A percentile compares a stretch with the other conserved stretches of the same genome.
Conservation (phyloP, 2,888 invertebrate genomes). For the Odontomyia ornata region DNA sequence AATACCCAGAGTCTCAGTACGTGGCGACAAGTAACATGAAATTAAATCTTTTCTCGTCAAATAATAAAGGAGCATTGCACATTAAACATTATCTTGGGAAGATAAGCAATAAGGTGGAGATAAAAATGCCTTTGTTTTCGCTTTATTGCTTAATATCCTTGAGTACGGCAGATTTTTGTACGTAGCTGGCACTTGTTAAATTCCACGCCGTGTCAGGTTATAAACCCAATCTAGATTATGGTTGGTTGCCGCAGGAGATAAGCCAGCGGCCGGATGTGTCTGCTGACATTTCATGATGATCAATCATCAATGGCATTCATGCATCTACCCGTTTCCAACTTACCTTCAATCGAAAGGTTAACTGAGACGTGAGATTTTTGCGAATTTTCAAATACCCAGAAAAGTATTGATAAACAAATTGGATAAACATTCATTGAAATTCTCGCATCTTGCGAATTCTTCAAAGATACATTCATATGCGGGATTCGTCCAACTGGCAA, state of each 20-base stretch:
- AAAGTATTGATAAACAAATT: conserved; percentile 2
- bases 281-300: conserved; percentile 21
- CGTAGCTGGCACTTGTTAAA: conserved; percentile 30
- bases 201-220: not conserved
- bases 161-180: not conserved
- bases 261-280: conserved; percentile 23
- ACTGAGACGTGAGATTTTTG: conserved; percentile 37
- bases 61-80: conserved; percentile 15
- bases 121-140: conserved; percentile 15
- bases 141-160: conserved; percentile 18
- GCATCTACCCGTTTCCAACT: not conserved
- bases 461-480: not conserved
- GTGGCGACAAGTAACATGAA: too few relatives aligned
- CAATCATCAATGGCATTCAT: conserved; percentile 28
- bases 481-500: not conserved
- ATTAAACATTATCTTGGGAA: conserved; percentile 8
- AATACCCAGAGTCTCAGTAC: not conserved
- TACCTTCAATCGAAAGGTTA: conserved; percentile 6
- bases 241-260: conserved; percentile 21
- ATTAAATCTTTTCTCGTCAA: conserved; percentile 2
- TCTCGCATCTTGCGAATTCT: not conserved
- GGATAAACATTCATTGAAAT: conserved; percentile 29
- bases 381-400: conserved; percentile 21
- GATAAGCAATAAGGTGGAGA: conserved; percentile 10
- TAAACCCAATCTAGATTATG: not conserved